A percentile compares a stretch with the other conserved stretches of the same genome.
Conservation (phyloP, 2,797 vertebrate species). For the Sebastes variabilis region DNA sequence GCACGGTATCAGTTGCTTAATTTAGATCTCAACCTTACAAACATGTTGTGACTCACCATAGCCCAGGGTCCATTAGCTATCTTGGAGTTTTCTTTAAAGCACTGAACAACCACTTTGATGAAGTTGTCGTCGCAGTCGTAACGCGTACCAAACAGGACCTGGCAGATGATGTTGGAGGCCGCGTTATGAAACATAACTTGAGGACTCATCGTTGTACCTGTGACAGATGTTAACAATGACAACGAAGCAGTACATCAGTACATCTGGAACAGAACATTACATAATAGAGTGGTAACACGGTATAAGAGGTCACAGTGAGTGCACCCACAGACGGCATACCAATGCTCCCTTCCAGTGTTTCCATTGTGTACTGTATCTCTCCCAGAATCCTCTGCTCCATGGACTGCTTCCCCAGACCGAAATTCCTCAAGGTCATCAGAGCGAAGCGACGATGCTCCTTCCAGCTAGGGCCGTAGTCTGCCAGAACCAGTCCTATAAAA, state of each 20-base stretch:
- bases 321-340: constrained; percentile 27
- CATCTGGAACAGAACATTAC: background rate
- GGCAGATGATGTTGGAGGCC: constrained; percentile 67
- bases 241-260: background rate
- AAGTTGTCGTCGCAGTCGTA: constrained; percentile 48
- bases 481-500: constrained; percentile 42
- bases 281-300: background rate
- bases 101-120: constrained; percentile 36
- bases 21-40: background rate
- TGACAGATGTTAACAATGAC: background rate
- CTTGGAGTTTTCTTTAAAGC: constrained; percentile 46
- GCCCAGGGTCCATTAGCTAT: constrained; percentile 58
- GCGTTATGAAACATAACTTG: constrained; percentile 65
- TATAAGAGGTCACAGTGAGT: background rate
- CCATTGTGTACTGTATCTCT: constrained; percentile 35
- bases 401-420: constrained; percentile 67
- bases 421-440: constrained; percentile 70
- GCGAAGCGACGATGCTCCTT: constrained; percentile 69
- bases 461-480: constrained; percentile 57
- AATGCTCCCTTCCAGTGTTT: constrained; percentile 39
- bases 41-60: constrained; percentile 44
- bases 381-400: constrained; percentile 73
- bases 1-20: background rate
- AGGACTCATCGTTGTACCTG: constrained; percentile 51
- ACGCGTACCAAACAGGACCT: constrained; percentile 55